Base-by-base conservation (phyloP, 1,140 invertebrate genomes). In the Diorhabda elongata region DNA sequence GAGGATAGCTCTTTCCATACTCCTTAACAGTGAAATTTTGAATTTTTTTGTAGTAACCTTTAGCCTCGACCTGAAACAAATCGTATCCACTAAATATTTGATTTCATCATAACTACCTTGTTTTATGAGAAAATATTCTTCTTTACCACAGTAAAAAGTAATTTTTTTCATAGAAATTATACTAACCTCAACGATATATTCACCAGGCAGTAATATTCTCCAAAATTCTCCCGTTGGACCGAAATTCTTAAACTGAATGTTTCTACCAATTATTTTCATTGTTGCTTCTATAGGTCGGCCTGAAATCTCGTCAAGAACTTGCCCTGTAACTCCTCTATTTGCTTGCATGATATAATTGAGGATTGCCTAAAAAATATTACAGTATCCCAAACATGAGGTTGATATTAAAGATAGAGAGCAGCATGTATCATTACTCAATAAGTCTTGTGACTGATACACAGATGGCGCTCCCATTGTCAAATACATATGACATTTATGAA, bases 261-360 rank as follows among this genome's bases (percentile, higher is more conserved):
- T 75, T 66, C 83, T 77, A 5, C 83, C 83, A 64, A 77, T 66
- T 43, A 86, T 78, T 67, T 74, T 81, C 5, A 88, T 61, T 6
- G 69, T 73, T 2, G 81, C 83, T 11, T 70, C 67, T 11, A 87
- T 74, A 0, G 82, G 77, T 69, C 79, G 66, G 2, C 76, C 77
- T 5, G 76, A 81, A 8, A 43, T 43, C 7, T 73, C 68, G 77
- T 87, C 81, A 3, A 72, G 70, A 5, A 87, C 76, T 52, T 79
- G 71, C 3, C 86, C 86, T 69, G 80, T 79, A 3, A 87, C 81
- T 59, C 85, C 86, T 56, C 70, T 69, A 57, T 79, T 75, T 3
- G 78, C 80, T 75, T 83, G 78, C 45, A 75, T 71, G 42, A 72
- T 69, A 69, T 74, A 82, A 44, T 76, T 67, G n/a, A 82, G 56